Percentiles rank a stretch among this genome's conserved stretches.
Conservation (phyloP, 1,140 invertebrate species). For the Leptonema lineaticorne region DNA sequence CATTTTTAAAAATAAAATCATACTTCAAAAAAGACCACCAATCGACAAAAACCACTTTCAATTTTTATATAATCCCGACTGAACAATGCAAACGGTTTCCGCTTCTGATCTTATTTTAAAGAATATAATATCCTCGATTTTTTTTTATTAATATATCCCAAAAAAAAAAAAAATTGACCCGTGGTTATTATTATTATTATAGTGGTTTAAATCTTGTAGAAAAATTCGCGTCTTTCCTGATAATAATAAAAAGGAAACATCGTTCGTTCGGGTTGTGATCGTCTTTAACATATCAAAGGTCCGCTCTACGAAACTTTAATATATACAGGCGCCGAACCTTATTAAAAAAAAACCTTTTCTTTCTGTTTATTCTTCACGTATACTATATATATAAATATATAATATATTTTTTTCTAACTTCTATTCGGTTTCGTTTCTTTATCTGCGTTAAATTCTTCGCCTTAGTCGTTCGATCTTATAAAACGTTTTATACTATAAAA, state of each 20-base stretch:
- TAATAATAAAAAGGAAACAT: conserved; percentile 21
- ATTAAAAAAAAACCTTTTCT: no score
- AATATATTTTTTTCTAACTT: no score
- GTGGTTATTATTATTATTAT: not conserved
- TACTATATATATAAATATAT: no score
- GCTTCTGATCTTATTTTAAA: conserved; percentile 1
- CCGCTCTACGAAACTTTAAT: conserved; percentile 1
- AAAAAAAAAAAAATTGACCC: no score
- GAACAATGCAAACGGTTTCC: conserved; percentile 29
- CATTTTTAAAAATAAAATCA: no score
- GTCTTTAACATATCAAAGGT: conserved; percentile 28
- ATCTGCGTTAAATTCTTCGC: no score
- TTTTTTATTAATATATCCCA: no score
- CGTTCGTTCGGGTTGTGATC: conserved; percentile 7
- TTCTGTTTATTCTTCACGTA: no score
- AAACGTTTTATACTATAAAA: no score
- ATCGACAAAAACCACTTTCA: not conserved
- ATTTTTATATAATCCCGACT: not conserved
- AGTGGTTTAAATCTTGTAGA: not conserved
- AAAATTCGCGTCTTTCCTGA: not conserved
- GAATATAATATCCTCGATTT: no score
- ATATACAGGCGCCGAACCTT: conserved; percentile 17
- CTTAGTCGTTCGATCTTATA: no score
- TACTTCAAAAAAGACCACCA: conserved; percentile 15
- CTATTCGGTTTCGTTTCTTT: no score